Evolutionary conservation across 2,113 vertebrate species (phyloP).

Genomic region (Pterocles gutturalis): DNA sequence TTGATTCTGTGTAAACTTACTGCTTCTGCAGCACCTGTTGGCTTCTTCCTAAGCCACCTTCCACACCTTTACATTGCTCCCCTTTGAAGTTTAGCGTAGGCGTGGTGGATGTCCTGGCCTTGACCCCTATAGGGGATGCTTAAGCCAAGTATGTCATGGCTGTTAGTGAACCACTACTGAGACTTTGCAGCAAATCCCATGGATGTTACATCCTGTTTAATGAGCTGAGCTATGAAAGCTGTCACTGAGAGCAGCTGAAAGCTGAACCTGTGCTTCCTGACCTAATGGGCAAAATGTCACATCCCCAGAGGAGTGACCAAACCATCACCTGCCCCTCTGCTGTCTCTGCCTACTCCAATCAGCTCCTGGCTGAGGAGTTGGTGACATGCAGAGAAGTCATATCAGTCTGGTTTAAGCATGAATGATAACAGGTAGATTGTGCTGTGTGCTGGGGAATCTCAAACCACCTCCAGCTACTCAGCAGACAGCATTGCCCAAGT

Average conservation of each 20-base stretch:
- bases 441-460: not conserved
- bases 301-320: not conserved
- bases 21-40: not conserved
- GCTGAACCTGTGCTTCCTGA: not conserved
- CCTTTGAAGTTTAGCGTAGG: not conserved
- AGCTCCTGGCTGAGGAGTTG: not conserved
- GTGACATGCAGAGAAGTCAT: not conserved
- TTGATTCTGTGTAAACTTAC: not conserved
- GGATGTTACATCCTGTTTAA: not conserved
- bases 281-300: not conserved
- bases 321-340: not conserved
- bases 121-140: not conserved
- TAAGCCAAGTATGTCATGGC: not conserved
- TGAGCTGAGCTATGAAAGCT: not conserved
- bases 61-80: not conserved
- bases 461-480: not conserved
- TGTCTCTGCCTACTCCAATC: not conserved
- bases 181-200: not conserved
- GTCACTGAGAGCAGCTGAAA: not conserved
- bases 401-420: not conserved
- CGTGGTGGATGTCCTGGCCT: not conserved
- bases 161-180: not conserved
- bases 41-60: not conserved
- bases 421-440: not conserved
- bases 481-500: not conserved